Base-by-base conservation (phyloP, 2,113 vertebrate genomes). In the Apus apus region DNA sequence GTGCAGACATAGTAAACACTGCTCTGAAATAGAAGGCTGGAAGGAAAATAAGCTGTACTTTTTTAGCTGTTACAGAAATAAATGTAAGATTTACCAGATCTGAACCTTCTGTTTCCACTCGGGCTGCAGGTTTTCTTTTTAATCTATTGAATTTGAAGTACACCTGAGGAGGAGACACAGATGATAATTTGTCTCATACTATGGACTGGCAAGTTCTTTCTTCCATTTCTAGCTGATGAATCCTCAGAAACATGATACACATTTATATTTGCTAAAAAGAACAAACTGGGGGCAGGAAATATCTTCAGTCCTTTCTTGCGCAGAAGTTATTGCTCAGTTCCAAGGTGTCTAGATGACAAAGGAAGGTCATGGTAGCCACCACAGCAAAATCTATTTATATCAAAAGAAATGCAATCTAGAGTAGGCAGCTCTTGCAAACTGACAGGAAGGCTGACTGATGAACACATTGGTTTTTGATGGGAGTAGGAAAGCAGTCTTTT, bases 361-460 rank as follows among this genome's bases (percentile, higher is more conserved):
- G 60, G 67, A 88, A 73, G 82, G 40, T 43, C 40, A 79, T 10
- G 60, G 27, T 40, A 72, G 48, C 71, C 68, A 76, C 25, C 64
- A 62, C 57, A 83, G 82, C 45, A 83, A 92, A 94, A 82, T 87
- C 62, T 85, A 74, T 90, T 93, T 90, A 40, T 85, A 46, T 36
- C 8, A 2, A 58, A 91, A 30, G 46, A 82, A 76, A 79, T 73
- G 60, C 30, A 88, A 36, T 62, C 66, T 64, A 34, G 38, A 71
- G 45, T 3, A 87, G 57, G 61, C 65, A 94, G 53, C 38, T 78
- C 38, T 68, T 51, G 38, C 56, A 89, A 94, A 71, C 29, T 38
- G 13, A 65, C 3, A 1, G 46, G 29, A 64, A 64, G 34, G 66
- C 53, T 87, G 57, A 46, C 27, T 36, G 38, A 79, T 26, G 16